phyloP scores from a whole-genome alignment of 1,140 invertebrate genomes.

The Drosophila kikkawai region DNA sequence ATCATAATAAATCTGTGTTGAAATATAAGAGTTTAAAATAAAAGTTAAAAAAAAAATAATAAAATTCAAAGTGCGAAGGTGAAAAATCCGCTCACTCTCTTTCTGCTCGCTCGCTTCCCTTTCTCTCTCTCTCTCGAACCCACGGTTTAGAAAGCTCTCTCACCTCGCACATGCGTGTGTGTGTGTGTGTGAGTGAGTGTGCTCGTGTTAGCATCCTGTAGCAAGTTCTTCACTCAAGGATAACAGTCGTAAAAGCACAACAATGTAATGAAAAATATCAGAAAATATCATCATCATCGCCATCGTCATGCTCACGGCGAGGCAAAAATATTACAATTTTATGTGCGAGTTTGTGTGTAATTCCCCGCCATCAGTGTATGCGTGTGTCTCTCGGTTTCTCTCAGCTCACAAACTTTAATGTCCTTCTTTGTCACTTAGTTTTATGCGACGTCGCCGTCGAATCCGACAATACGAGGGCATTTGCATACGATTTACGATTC shows the following conservation, averaged over 20 bases:
- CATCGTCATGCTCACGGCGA: slow-evolving; percentile 23
- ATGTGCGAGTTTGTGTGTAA: slow-evolving; percentile 19
- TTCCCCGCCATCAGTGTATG: slow-evolving; percentile 19
- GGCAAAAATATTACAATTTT: slow-evolving; percentile 50
- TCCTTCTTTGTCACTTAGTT: slow-evolving; percentile 55
- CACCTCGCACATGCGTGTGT: slow-evolving; percentile 65
- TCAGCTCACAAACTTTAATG: slow-evolving; percentile 62
- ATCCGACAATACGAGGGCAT: slow-evolving; percentile 48
- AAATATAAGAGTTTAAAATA: slow-evolving; percentile 42
- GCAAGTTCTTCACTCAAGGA: slow-evolving; percentile 83
- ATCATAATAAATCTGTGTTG: slow-evolving; percentile 43
- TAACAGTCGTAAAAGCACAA: slow-evolving; percentile 83
- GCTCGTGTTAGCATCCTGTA: slow-evolving; percentile 73
- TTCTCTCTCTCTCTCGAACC: slow-evolving; percentile 34
- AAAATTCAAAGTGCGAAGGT: slow-evolving; percentile 73
- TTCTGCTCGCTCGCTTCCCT: slow-evolving; percentile 12
- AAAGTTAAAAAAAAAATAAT: slow-evolving; percentile 30
- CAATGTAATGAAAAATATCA: slow-evolving; percentile 83
- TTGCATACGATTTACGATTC: slow-evolving; percentile 71
- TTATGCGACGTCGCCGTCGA: slow-evolving; percentile 36
- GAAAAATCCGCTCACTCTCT: slow-evolving; percentile 68
- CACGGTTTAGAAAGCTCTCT: slow-evolving; percentile 79
- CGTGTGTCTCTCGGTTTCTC: slow-evolving; percentile 20
- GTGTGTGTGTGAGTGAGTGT: slow-evolving; percentile 38
- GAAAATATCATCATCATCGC: slow-evolving; percentile 79